Evolutionary conservation across 2,797 vertebrate genomes (phyloP), one percentile per base, ranked within the genome.

Genomic region (Monodelphis domestica): DNA sequence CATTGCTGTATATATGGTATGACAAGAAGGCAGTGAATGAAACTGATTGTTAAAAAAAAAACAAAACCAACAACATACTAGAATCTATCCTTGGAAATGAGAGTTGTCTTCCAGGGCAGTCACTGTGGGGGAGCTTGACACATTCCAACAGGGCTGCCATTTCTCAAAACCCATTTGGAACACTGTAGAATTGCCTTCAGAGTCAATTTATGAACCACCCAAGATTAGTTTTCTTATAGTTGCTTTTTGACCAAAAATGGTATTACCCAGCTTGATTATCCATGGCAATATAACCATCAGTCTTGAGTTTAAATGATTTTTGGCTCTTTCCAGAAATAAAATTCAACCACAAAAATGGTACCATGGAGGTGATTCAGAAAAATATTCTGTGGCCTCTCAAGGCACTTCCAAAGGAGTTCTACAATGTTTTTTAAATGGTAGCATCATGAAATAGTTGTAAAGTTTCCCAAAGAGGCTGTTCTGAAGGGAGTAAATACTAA

Each of bases 221-320:
- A 45, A 78, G 30, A 78, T 78, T n/a, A 24, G 45, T 45, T 78
- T 78, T 78, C 70, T 78, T 78, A 11, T 24, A 45, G 17, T 12
- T 94, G 30, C 38, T 63, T 94, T 94, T 84, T 89, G 92, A 59
- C 33, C n/a, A 78, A 94, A 54, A 92, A 92, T 78, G 24, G 21
- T n/a, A 89, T 78, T 29, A 88, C 24, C 84, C 38, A 90, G 57
- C 26, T 91, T 93, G 91, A 87, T 78, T 24, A 59, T 89, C 91
- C 28, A 87, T 87, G 38, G 70, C 4, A 45, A 78, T 24, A 45
- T 91, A 92, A 54, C 56, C 21, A 57, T 88, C 90, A 89, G 24
- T 50, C 14, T 91, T 59, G 51, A 2, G 21, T 94, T 92, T 92
- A 89, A 89, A 63, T 94, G 90, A 70, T 30, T 92, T 53, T 53